Base-by-base conservation (phyloP, 2,113 vertebrate genomes). In the Ciconia stormi region DNA sequence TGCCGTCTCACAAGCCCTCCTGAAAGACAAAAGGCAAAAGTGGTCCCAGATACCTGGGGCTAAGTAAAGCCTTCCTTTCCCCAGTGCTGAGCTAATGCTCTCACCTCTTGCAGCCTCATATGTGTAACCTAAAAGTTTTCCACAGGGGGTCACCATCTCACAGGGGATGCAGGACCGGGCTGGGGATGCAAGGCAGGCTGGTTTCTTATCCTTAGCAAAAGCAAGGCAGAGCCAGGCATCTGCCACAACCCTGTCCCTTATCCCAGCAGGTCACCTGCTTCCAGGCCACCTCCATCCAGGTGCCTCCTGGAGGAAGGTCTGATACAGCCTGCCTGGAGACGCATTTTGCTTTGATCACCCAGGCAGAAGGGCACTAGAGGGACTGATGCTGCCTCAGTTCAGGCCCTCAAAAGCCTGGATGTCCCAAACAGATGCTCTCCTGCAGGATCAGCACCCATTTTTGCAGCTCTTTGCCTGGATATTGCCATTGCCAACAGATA, bases 131-230 rank as follows among this genome's bases (percentile, higher is more conserved):
- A 26, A 78, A 81, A 50, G 63, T 42, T 82, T 94, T 94, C 95
- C 95, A 97, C 89, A 81, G 59, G 83, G 65, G 87, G 95, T 92
- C 95, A 91, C 50, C 73, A 50, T 89, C 69, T 92, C 34, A 81
- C 50, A 92, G 89, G 55, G 72, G 50, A 92, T 95, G 81, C 34
- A 14, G 53, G 36, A 38, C 29, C 3, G 4, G 47, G 29, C 58
- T 47, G 30, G n/a, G 42, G 56, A 50, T 2, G 10, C 21, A 11
- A 20, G 22, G 18, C 20, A 7, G 34, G 26, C 65, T 7, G 13
- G 13, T 25, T 90, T 82, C 50, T 59, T 9, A 21, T 15, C 44
- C 56, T 52, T 20, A 3, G 52, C 18, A 11, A 53, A 82, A 62
- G 19, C 16, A 36, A 23, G 36, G 58, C 47, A 88, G 62, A 12